Base-by-base conservation (phyloP, 1,140 invertebrate genomes). In the Diuraphis noxia region DNA sequence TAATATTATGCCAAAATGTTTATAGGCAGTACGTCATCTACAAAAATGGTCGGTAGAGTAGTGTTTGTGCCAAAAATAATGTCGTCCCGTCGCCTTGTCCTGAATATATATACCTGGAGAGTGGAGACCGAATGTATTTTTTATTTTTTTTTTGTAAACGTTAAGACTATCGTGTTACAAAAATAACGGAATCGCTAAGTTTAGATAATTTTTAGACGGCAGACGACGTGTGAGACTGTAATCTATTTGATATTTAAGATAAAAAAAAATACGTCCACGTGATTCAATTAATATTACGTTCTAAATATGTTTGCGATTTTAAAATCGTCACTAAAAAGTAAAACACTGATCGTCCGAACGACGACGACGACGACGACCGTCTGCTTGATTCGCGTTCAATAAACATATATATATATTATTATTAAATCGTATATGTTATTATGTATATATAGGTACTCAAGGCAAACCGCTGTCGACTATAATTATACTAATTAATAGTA, bases 41-140 rank as follows among this genome's bases (percentile, higher is more conserved):
- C 86, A 9, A 88, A 88, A 40, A 88, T 30, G 49, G 49, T 88
- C 19, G 56, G 13, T 34, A 41, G 30, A 43, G 21, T 21, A 34
- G 82, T 52, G 23, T 36, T 88, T 63, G 49, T 88, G 86, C 86
- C 52, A 88, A 88, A 79, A 63, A 56, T 56, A 85, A 40, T n/a
- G 36, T 88, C 36, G 2, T 40, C 23, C 7, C 21, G 5, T 63
- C 86, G 9, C 40, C 38, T 56, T 40, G 23, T 25, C 49, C n/a
- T 7, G n/a, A 21, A 56, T n/a, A n/a, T 13, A n/a, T 13, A 56
- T n/a, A 88, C 86, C 86, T 88, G 86, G 40, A 86, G n/a, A 36
- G 43, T 43, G 79, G 34, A 82, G 36, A 40, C 23, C n/a, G n/a
- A 49, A 49, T 8, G 10, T 36, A n/a, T n/a, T n/a, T n/a, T n/a